Evolutionary conservation across 2,113 vertebrate species (phyloP).

Genomic region (Fregata magnificens): DNA sequence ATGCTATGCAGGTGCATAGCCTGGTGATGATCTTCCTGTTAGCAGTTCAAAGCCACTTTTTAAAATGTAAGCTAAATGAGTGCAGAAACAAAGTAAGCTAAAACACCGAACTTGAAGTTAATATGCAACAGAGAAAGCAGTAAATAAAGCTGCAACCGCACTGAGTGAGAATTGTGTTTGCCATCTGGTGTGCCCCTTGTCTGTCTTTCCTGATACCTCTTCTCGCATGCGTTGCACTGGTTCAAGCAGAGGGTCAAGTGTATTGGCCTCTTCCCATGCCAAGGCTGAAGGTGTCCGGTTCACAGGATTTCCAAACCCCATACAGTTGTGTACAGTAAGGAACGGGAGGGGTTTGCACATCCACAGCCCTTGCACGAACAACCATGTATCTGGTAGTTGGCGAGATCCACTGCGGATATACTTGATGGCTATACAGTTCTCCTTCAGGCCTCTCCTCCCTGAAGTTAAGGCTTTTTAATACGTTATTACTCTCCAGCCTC

Average conservation of each 20-base stretch:
- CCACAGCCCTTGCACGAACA: background rate
- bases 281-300: too few relatives aligned
- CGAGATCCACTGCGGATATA: background rate
- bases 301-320: background rate
- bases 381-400: fast-evolving
- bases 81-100: background rate
- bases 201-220: too few relatives aligned
- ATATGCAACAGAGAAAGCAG: background rate
- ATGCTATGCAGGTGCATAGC: too few relatives aligned
- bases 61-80: background rate
- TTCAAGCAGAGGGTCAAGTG: background rate
- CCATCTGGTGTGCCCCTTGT: background rate
- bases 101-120: background rate
- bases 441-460: background rate
- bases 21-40: background rate
- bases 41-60: background rate
- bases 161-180: background rate
- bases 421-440: background rate
- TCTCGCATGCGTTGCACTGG: background rate
- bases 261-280: background rate
- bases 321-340: background rate
- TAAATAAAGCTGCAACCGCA: background rate
- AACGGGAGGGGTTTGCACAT: background rate
- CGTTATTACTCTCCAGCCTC: background rate
- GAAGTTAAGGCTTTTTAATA: fast-evolving